These are phyloP conservation scores for Drosophila lacertosa DNA, from an alignment of 1,140 invertebrate genomes.

Conservation along the genomic window DNA sequence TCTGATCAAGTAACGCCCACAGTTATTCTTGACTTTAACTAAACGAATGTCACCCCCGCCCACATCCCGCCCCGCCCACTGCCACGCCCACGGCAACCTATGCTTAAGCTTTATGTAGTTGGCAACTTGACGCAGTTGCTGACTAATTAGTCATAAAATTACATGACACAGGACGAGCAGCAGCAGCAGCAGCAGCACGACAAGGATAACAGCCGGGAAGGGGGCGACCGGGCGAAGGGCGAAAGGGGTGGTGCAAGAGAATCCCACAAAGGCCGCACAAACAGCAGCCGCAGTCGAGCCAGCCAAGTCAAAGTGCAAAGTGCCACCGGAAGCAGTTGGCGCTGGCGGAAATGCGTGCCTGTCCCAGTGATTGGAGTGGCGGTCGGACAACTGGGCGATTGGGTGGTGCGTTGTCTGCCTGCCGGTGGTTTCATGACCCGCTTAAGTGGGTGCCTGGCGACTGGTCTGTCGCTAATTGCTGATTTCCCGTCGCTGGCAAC, in stretches of 20 bases:
- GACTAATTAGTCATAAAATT: conserved; percentile 81
- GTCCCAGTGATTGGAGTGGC: conserved; percentile 28
- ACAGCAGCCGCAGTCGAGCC: conserved; percentile 37
- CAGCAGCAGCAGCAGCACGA: conserved; percentile 38
- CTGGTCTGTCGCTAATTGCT: conserved; percentile 72
- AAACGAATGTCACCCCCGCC: conserved; percentile 51
- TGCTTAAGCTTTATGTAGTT: conserved; percentile 54
- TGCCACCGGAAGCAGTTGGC: conserved; percentile 70
- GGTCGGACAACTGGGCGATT: conserved; percentile 12
- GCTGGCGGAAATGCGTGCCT: conserved; percentile 75
- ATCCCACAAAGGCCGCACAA: conserved; percentile 58
- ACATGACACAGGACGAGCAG: conserved; percentile 54
- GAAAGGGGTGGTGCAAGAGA: background rate
- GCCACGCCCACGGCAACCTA: background rate
- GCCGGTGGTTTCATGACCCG: conserved; percentile 1
- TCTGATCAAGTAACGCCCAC: conserved; percentile 58
- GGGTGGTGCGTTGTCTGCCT: background rate
- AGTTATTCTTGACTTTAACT: conserved; percentile 59
- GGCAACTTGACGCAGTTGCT: conserved; percentile 73
- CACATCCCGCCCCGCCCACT: background rate
- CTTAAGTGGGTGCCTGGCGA: background rate
- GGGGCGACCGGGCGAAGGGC: background rate
- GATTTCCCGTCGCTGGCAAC: conserved; percentile 63
- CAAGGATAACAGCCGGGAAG: conserved; percentile 3
- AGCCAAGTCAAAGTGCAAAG: conserved; percentile 75